These are phyloP conservation scores for Rattus norvegicus DNA, from an alignment of 2,113 vertebrate genomes.

Conservation along the genomic window GRCr8 NC_086026.1:120394001-120394500, in stretches of 20 bases:
- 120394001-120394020: neutral
- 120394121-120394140: neutral
- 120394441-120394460: neutral
- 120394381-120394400: neutral
- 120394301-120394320: neutral
- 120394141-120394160: neutral
- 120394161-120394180: neutral
- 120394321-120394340: neutral
- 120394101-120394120: neutral
- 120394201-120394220: neutral
- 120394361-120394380: neutral
- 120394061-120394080: neutral
- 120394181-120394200: neutral
- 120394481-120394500: no score
- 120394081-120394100: neutral
- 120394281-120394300: neutral
- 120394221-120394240: neutral
- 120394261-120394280: neutral
- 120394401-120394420: neutral
- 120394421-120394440: neutral
- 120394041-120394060: neutral
- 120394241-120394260: neutral
- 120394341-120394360: neutral
- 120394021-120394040: neutral
- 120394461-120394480: neutral